Percentiles rank a stretch among this genome's conserved stretches.
phyloP scores from a whole-genome alignment of 2,797 vertebrate species.

The Rhinophrynus dorsalis region DNA sequence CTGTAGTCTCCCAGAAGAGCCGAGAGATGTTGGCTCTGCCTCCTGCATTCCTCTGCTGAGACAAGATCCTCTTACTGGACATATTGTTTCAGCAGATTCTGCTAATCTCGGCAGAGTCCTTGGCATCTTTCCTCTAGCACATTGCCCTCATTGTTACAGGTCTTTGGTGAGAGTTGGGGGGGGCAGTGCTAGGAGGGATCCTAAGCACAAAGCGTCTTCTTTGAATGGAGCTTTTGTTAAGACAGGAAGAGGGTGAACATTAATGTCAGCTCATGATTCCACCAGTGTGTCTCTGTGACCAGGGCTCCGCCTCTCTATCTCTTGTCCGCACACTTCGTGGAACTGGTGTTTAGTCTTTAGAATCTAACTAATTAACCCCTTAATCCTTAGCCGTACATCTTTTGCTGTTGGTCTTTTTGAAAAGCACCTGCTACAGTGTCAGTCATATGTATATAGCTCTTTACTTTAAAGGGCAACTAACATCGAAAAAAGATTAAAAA shows the following conservation, averaged over 20 bases:
- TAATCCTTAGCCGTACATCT: neutral
- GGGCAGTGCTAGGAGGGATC: constrained; percentile 25
- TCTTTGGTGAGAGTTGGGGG: constrained; percentile 30
- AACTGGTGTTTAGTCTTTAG: constrained; percentile 7
- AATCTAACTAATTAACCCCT: constrained; percentile 35
- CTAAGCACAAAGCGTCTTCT: neutral
- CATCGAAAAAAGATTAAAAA: too few relatives aligned
- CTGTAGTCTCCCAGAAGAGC: neutral
- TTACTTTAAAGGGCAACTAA: too few relatives aligned
- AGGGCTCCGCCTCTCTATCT: neutral
- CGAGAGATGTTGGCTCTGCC: neutral
- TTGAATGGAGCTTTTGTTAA: constrained; percentile 49
- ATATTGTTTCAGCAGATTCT: constrained; percentile 49
- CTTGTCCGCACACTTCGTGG: neutral
- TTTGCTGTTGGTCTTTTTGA: constrained; percentile 4
- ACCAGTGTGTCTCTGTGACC: neutral
- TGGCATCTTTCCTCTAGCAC: constrained; percentile 41
- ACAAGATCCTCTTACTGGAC: constrained; percentile 42
- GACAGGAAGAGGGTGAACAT: constrained; percentile 25
- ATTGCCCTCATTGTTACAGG: constrained; percentile 46
- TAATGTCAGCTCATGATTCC: constrained; percentile 9
- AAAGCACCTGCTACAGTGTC: constrained; percentile 24
- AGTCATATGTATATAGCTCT: constrained; percentile 33
- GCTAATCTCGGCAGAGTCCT: constrained; percentile 41
- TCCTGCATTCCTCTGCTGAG: constrained; percentile 34